phyloP scores from a whole-genome alignment of 2,888 invertebrate genomes.

The Aspidiotus destructor region DNA sequence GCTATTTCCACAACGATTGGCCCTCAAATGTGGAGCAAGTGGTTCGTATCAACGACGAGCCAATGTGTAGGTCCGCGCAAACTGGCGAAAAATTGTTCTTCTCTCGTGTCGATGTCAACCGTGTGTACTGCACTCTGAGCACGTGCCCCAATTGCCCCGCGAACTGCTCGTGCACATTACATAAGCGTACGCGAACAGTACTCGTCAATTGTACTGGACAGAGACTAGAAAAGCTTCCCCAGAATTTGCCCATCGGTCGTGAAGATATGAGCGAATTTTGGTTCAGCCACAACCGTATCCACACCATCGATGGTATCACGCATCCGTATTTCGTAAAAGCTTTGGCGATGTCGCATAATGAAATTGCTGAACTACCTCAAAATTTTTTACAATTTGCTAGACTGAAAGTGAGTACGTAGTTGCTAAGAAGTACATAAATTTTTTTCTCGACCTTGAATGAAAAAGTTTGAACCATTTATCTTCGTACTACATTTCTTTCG shows the following conservation, averaged over 20 bases:
- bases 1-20: neutral
- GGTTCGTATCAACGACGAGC: neutral
- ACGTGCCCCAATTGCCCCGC: neutral
- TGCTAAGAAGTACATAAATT: too few species aligned
- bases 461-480: too few species aligned
- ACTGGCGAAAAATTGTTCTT: neutral
- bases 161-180: neutral
- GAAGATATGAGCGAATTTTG: constrained; percentile 4
- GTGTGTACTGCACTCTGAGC: neutral
- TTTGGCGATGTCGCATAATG: neutral
- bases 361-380: neutral
- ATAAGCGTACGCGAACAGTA: neutral
- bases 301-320: neutral
- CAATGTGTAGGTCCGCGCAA: neutral
- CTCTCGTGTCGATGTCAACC: neutral
- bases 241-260: neutral
- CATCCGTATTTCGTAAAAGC: neutral
- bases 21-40: neutral
- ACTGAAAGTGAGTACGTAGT: neutral
- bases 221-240: neutral
- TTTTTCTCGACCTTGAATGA: too few species aligned
- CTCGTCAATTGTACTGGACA: neutral
- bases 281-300: neutral
- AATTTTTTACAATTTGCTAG: neutral
- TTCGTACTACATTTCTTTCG: too few species aligned